Evolutionary conservation across 2,113 vertebrate species (phyloP).

Genomic region (Forbesichthys papilliferus): DNA sequence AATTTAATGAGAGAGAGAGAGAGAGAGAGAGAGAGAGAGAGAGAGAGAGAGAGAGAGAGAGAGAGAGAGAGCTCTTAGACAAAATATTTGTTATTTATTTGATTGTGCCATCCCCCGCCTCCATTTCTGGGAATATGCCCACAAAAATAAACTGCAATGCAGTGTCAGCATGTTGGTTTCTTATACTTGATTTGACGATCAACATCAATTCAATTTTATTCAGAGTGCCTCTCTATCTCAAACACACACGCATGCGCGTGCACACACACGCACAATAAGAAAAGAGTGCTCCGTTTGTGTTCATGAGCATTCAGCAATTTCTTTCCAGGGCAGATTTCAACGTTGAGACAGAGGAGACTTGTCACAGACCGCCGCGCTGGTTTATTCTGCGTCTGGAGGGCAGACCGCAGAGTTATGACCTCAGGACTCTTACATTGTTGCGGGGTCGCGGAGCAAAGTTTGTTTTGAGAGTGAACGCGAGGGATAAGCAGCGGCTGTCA

Average conservation of each 20-base stretch:
- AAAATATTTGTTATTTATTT: constrained; percentile 2
- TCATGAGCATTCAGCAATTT: not conserved
- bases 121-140: constrained; percentile 19
- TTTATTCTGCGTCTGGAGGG: not conserved
- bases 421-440: constrained; percentile 21
- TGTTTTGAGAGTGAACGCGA: constrained; percentile 1
- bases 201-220: constrained; percentile 55
- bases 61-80: not conserved
- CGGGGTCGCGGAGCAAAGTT: not conserved
- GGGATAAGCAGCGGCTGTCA: constrained; percentile 47
- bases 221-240: constrained; percentile 18
- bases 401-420: constrained; percentile 11
- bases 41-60: constrained; percentile 5
- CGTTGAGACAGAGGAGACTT: constrained; percentile 21
- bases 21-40: constrained; percentile 21
- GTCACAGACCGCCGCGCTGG: constrained; percentile 13
- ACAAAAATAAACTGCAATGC: constrained; percentile 35
- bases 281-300: constrained; percentile 57
- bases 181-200: constrained; percentile 40
- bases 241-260: not conserved
- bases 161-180: constrained; percentile 54
- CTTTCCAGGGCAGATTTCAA: constrained; percentile 50
- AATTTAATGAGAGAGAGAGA: constrained; percentile 16
- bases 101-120: not conserved
- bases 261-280: constrained; percentile 41